Evolutionary conservation across 1,140 invertebrate species (phyloP), one percentile per base, ranked within the genome.

Genomic region (Idris sp.): DNA sequence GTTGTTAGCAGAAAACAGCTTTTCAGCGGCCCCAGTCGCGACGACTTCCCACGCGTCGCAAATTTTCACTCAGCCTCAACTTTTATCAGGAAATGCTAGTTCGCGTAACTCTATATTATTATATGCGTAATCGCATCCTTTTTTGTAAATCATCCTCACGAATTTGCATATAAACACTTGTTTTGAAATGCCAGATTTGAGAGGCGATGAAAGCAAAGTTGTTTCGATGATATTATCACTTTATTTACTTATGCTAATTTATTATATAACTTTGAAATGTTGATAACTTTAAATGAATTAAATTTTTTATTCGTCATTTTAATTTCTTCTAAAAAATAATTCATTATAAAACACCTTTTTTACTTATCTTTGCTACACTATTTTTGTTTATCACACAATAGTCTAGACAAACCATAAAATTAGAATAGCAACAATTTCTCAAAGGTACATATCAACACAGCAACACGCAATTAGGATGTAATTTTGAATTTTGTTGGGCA

Each of bases 11-110:
- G 61, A 54, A 65, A 41, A 48, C 53, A 31, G 59, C 49, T 61
- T 72, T 72, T 54, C 33, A 62, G 10, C 35, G 51, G 51, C 25
- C 51, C 11, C 43, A 41, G 69, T 67, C 54, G 61, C 69, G 69
- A 74, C 71, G 61, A 28, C 71, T 67, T 74, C 71, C 71, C 71
- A 74, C 69, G 69, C 69, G 69, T 43, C 36, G 41, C 69, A 28
- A 65, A 65, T 74, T 74, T 74, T 74, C 69, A 74, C 54, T 46
- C 31, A 35, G 33, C 44, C 41, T 13, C 18, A 18, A 43, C 28
- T 58, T 68, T 68, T 68, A 49, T 51, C 48, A 49, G 56, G 49
- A 71, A 62, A 61, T 28, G 41, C 19, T 14, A 16, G 28, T 18
- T 44, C 41, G 53, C 38, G 44, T 43, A 56, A 67, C 35, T 30